Conservation (phyloP, 2,888 invertebrate species). For the Imbricaverruca yamaguchii region DNA sequence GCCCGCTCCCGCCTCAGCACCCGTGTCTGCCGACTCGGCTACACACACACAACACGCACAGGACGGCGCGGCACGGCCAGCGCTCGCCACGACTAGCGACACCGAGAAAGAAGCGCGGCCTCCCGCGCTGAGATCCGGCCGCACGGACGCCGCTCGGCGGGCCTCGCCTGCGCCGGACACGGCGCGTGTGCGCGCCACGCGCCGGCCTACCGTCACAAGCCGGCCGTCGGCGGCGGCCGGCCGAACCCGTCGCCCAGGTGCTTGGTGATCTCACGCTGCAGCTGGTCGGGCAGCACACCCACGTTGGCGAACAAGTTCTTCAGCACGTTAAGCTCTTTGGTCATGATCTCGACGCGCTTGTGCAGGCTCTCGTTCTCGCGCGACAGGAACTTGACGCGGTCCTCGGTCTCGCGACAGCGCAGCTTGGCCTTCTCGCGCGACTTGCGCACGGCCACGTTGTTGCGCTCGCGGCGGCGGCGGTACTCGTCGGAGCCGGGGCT, state of each 20-base stretch:
- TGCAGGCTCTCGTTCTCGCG: constrained; percentile 44
- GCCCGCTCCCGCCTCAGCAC: background rate
- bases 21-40: background rate
- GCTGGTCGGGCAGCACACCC: constrained; percentile 58
- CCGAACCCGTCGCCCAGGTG: constrained; percentile 48
- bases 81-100: constrained; percentile 3
- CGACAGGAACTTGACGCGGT: constrained; percentile 48
- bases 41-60: background rate
- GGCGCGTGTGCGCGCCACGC: background rate
- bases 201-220: constrained; percentile 1
- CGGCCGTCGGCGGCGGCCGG: background rate
- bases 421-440: constrained; percentile 94
- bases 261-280: constrained; percentile 59
- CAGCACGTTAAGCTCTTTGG: constrained; percentile 81
- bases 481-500: constrained; percentile 95
- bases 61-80: too few species aligned
- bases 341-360: constrained; percentile 61
- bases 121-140: background rate
- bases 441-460: constrained; percentile 94
- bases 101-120: background rate
- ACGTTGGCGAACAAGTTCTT: constrained; percentile 62
- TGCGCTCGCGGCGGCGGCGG: constrained; percentile 78
- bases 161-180: background rate
- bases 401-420: constrained; percentile 85
- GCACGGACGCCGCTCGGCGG: background rate